Conservation (phyloP, 2,113 vertebrate genomes). For the Archilochus colubris region DNA sequence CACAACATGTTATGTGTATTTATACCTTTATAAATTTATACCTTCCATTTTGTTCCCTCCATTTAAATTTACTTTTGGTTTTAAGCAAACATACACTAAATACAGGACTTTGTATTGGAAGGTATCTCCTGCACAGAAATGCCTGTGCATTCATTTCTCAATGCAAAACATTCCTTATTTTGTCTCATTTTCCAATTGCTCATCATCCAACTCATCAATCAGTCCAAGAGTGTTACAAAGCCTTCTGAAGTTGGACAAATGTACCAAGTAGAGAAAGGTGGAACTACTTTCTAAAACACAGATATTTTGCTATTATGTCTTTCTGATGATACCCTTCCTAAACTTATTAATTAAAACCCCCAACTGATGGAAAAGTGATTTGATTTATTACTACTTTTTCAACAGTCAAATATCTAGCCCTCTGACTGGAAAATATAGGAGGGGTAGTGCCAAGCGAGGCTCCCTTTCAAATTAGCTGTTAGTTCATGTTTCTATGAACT, state of each 20-base stretch:
- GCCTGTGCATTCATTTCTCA: neutral
- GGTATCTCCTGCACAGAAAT: neutral
- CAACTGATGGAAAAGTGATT: neutral
- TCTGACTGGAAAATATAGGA: neutral
- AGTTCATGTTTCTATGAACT: neutral
- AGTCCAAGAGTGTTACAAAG: neutral
- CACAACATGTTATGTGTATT: neutral
- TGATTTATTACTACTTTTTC: neutral
- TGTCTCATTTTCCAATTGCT: neutral
- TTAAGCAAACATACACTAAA: neutral
- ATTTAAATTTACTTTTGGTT: neutral
- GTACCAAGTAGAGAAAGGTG: neutral
- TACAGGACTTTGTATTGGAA: neutral
- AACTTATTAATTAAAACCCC: neutral
- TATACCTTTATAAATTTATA: neutral
- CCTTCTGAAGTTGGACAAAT: neutral
- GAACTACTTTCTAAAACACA: neutral
- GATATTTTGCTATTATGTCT: neutral
- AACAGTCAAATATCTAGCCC: neutral
- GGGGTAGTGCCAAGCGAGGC: rapidly evolving
- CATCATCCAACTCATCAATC: neutral
- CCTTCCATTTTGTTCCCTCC: neutral
- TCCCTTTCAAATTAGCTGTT: neutral
- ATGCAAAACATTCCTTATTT: neutral
- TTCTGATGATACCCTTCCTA: neutral